Conservation (phyloP, 2,797 vertebrate species). For the Lutjanus argentimaculatus region DNA sequence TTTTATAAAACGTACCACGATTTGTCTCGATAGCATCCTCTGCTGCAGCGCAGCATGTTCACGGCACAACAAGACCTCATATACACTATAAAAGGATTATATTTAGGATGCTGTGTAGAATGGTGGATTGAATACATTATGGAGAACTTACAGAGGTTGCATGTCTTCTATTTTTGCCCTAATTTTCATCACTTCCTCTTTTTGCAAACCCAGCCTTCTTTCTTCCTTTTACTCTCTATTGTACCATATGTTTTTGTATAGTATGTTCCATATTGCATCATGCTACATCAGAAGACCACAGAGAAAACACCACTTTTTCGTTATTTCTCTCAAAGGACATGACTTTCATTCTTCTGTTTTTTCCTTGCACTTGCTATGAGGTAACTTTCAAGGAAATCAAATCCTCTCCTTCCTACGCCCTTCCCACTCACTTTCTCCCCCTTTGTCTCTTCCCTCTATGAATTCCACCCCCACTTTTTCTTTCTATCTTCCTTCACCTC, state of each 20-base stretch:
- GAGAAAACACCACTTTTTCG: slow-evolving; percentile 5
- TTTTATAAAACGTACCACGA: neutral
- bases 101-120: slow-evolving; percentile 29
- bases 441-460: slow-evolving; percentile 44
- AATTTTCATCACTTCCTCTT: slow-evolving; percentile 16
- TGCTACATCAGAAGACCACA: neutral
- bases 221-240: neutral
- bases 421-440: slow-evolving; percentile 59
- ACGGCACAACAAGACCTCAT: slow-evolving; percentile 11
- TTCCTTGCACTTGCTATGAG: neutral
- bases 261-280: neutral
- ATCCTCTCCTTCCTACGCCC: slow-evolving; percentile 40
- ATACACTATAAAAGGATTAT: slow-evolving; percentile 30
- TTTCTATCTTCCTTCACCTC: slow-evolving; percentile 12
- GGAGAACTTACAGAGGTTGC: slow-evolving; percentile 15
- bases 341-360: slow-evolving; percentile 21
- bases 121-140: slow-evolving; percentile 32
- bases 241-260: neutral
- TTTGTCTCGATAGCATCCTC: neutral
- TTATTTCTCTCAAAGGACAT: slow-evolving; percentile 10
- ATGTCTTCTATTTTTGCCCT: slow-evolving; percentile 19
- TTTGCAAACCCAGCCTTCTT: neutral
- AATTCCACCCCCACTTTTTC: slow-evolving; percentile 57
- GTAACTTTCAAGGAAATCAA: slow-evolving; percentile 46
- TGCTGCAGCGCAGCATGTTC: neutral